phyloP scores from a whole-genome alignment of 2,113 vertebrate genomes.

The Eptesicus fuscus region DNA sequence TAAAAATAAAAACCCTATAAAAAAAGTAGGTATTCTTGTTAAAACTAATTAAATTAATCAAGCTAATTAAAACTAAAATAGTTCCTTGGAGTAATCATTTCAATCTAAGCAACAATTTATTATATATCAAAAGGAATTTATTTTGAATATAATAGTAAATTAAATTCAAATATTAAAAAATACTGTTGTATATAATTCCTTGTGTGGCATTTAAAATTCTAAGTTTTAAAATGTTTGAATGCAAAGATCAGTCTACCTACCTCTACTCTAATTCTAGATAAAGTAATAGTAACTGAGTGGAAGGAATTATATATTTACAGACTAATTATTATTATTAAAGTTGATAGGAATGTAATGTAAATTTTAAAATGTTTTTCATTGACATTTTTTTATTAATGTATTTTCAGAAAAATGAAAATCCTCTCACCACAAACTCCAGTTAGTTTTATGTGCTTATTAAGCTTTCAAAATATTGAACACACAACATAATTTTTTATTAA shows the following conservation, averaged over 20 bases:
- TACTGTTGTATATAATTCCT: slow-evolving; percentile 40
- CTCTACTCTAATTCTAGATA: slow-evolving; percentile 33
- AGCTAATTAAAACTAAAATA: slow-evolving; percentile 4
- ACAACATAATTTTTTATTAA: not conserved
- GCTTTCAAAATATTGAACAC: slow-evolving; percentile 17
- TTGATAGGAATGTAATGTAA: not conserved
- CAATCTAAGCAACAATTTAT: slow-evolving; percentile 22
- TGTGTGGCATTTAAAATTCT: slow-evolving; percentile 23
- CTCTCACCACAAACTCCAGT: not conserved
- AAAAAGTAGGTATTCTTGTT: not conserved
- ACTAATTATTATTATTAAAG: not conserved
- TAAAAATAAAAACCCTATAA: not conserved
- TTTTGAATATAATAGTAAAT: slow-evolving; percentile 48
- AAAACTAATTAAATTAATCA: not conserved
- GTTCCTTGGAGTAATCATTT: slow-evolving; percentile 15
- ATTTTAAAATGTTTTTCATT: slow-evolving; percentile 27
- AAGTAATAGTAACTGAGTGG: not conserved
- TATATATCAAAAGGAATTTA: slow-evolving; percentile 5
- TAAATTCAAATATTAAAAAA: slow-evolving; percentile 37
- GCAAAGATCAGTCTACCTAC: not conserved
- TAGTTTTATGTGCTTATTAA: slow-evolving; percentile 20
- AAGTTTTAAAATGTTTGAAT: slow-evolving; percentile 43
- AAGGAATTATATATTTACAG: slow-evolving; percentile 11
- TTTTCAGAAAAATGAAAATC: slow-evolving; percentile 50
- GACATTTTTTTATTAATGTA: slow-evolving; percentile 16